phyloP scores from a whole-genome alignment of 2,888 invertebrate species.

The Ochropacha duplaris region DNA sequence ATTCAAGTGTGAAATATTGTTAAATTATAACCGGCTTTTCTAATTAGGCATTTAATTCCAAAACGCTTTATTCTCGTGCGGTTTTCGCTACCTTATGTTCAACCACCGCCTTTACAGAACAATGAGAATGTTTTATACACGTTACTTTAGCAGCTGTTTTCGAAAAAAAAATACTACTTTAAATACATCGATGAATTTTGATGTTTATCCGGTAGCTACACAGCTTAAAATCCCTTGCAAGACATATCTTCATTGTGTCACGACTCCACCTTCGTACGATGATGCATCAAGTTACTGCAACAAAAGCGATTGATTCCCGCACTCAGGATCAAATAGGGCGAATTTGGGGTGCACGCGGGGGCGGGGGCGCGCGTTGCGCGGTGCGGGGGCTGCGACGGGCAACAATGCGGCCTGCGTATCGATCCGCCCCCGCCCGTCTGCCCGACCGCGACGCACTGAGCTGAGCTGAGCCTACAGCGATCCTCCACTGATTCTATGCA shows the following conservation, averaged over 20 bases:
- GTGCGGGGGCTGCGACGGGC: conserved; percentile 51
- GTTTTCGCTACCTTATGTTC: conserved; percentile 36
- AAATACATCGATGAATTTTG: conserved; percentile 14
- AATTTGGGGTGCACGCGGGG: conserved; percentile 68
- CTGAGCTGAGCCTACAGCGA: conserved; percentile 63
- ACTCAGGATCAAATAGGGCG: conserved; percentile 77
- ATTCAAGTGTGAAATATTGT: conserved; percentile 44
- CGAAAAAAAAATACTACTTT: conserved; percentile 17
- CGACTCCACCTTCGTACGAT: conserved; percentile 32
- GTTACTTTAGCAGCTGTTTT: conserved; percentile 32
- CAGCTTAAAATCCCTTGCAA: conserved; percentile 16
- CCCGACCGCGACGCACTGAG: conserved; percentile 67
- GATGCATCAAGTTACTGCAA: conserved; percentile 71
- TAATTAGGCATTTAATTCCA: conserved; percentile 44
- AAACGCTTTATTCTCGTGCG: conserved; percentile 12
- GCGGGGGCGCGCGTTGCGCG: conserved; percentile 40
- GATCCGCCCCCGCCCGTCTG: conserved; percentile 65
- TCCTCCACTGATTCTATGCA: conserved; percentile 61
- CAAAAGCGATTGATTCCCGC: conserved; percentile 77
- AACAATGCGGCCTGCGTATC: conserved; percentile 81
- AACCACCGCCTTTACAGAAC: conserved; percentile 20
- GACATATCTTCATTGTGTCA: conserved; percentile 18
- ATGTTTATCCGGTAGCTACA: conserved; percentile 16
- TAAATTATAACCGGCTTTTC: conserved; percentile 37
- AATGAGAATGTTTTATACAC: conserved; percentile 22